Evolutionary conservation across 2,888 invertebrate species (phyloP).

Genomic region (Anorthoa munda): DNA sequence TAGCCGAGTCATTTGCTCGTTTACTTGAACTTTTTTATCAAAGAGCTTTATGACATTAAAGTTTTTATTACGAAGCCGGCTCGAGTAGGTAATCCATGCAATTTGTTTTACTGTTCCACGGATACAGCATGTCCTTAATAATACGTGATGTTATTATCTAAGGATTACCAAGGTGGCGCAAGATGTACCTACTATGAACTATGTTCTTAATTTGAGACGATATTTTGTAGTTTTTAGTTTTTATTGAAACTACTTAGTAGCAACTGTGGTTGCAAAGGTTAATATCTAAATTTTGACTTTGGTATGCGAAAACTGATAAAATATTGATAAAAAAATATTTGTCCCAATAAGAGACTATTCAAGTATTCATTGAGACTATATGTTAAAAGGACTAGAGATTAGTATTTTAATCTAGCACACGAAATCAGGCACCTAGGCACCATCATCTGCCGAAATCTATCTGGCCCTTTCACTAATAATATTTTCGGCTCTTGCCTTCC

Average conservation of each 20-base stretch:
- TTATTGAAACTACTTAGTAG: too few species aligned
- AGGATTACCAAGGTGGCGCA: constrained; percentile 74
- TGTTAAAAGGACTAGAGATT: too few species aligned
- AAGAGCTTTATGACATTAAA: constrained; percentile 74
- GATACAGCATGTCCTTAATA: constrained; percentile 81
- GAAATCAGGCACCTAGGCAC: too few species aligned
- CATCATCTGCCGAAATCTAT: neutral
- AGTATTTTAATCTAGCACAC: too few species aligned
- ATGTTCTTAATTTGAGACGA: constrained; percentile 53
- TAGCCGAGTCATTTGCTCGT: constrained; percentile 61
- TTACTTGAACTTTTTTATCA: constrained; percentile 72
- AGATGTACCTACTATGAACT: constrained; percentile 21
- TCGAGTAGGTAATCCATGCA: constrained; percentile 82
- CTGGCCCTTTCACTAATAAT: neutral
- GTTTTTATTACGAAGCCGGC: constrained; percentile 77
- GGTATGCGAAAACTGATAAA: too few species aligned
- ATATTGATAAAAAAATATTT: too few species aligned
- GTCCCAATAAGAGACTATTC: too few species aligned
- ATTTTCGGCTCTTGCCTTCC: too few species aligned
- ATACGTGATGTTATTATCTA: constrained; percentile 85
- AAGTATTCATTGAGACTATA: too few species aligned
- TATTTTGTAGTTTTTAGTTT: constrained; percentile 26
- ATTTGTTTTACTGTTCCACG: constrained; percentile 83
- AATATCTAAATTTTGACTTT: too few species aligned
- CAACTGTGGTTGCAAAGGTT: too few species aligned